Conservation (phyloP, 2,113 vertebrate species). For the Psittacula cyanocephala region DNA sequence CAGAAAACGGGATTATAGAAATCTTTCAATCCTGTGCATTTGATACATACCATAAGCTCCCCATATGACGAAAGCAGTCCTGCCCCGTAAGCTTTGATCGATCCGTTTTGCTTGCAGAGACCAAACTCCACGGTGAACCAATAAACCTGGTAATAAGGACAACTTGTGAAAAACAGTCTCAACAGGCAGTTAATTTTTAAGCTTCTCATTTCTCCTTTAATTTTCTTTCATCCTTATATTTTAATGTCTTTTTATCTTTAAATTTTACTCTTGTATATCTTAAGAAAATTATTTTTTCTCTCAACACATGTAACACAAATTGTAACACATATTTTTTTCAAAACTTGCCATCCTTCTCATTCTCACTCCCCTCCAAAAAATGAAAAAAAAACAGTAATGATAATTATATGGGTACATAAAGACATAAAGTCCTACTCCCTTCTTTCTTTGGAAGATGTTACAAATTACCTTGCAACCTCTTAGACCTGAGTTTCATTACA, state of each 20-base stretch:
- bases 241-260: background rate
- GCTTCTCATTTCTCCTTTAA: background rate
- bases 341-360: background rate
- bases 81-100: conserved; percentile 79
- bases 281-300: background rate
- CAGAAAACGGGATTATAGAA: background rate
- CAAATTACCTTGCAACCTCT: background rate
- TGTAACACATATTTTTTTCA: background rate
- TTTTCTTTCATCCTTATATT: background rate
- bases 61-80: conserved; percentile 82
- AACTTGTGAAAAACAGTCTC: background rate
- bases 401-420: background rate
- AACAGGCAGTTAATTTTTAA: background rate
- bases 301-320: background rate
- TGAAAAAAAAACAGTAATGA: background rate
- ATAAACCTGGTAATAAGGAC: conserved; percentile 69
- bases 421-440: background rate
- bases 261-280: background rate
- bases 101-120: conserved; percentile 80
- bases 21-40: background rate
- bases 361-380: background rate
- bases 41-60: conserved; percentile 77
- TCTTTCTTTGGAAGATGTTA: background rate
- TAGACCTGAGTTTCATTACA: background rate
- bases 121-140: conserved; percentile 86